Base-by-base conservation (phyloP, 2,113 vertebrate genomes). In the Notarius lentiginosus region DNA sequence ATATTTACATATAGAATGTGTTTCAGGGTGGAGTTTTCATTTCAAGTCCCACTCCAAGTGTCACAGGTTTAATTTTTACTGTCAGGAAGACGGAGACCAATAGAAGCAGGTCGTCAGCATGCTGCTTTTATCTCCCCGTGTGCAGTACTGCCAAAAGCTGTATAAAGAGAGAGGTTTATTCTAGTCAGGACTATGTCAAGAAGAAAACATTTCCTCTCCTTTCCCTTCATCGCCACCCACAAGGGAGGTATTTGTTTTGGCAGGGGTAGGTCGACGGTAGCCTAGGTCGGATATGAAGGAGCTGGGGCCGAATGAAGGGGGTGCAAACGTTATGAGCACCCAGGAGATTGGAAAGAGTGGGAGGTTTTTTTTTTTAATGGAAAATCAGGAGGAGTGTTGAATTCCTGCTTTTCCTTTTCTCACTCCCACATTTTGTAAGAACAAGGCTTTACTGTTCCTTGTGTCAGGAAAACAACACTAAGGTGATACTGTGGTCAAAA, bases 361-460 rank as follows among this genome's bases (percentile, higher is more conserved):
- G 65, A 49, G 61, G 53, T 76, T n/a, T 68, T 61, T 61, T 34
- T 60, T 79, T 89, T 87, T 90, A 91, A 89, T 89, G 86, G 79
- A 91, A 92, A 92, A 88, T 80, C 91, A 91, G 90, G 63, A 90
- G 77, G 89, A 90, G 75, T 76, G 86, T 91, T 85, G 34, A 68
- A 12, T 66, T 85, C 60, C 84, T 89, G 68, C 72, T 87, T 88
- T n/a, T 90, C 89, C 87, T 76, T 88, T 9, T 61, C 53, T 24
- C 86, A 83, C 87, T 90, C 55, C 87, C 24, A 58, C 84, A 30
- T 90, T 91, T 86, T 79, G 79, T 89, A 87, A 89, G 89, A 87
- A 77, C 91, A 70, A 70, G 34, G 88, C 85, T 22, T 77, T 41
- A 87, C 70, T 84, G 81, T 87, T 83, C 17, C 2, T 24, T 24